phyloP scores from a whole-genome alignment of 2,797 vertebrate genomes.

The Platyrinchus mystaceus region DNA sequence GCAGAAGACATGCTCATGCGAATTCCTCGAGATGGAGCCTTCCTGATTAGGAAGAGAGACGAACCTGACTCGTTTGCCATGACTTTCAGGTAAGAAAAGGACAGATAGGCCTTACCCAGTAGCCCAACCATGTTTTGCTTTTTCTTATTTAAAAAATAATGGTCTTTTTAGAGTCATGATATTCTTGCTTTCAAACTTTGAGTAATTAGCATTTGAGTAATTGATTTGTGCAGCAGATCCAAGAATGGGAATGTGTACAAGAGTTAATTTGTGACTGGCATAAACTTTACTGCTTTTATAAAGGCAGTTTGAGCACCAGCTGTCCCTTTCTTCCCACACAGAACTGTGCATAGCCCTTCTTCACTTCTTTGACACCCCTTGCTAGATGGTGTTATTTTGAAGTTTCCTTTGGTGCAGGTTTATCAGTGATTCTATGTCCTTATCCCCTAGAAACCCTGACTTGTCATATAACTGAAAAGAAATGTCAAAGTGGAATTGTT shows the following conservation, averaged over 20 bases:
- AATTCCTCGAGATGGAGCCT: conserved; percentile 95
- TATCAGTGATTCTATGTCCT: not conserved
- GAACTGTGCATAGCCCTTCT: not conserved
- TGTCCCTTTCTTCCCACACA: not conserved
- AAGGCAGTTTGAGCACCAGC: not conserved
- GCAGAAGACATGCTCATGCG: conserved; percentile 93
- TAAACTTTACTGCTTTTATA: not conserved
- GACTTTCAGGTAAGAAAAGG: conserved; percentile 89
- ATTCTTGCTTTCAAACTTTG: not conserved
- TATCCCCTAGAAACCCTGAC: not conserved
- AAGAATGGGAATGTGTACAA: not conserved
- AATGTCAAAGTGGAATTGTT: not conserved
- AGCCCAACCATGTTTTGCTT: not conserved
- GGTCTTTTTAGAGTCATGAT: not conserved
- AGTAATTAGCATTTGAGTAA: not conserved
- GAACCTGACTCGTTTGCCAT: conserved; percentile 89
- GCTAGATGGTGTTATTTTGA: not conserved
- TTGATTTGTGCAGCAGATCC: not conserved
- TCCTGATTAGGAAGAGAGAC: conserved; percentile 92
- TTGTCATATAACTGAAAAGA: not conserved
- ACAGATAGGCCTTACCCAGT: not conserved
- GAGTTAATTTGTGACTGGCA: not conserved
- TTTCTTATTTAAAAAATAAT: not conserved
- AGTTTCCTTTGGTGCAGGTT: not conserved
- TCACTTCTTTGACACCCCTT: not conserved